A percentile compares a stretch with the other conserved stretches of the same genome.
phyloP scores from a whole-genome alignment of 2,888 invertebrate genomes.

The Polietes domitor region DNA sequence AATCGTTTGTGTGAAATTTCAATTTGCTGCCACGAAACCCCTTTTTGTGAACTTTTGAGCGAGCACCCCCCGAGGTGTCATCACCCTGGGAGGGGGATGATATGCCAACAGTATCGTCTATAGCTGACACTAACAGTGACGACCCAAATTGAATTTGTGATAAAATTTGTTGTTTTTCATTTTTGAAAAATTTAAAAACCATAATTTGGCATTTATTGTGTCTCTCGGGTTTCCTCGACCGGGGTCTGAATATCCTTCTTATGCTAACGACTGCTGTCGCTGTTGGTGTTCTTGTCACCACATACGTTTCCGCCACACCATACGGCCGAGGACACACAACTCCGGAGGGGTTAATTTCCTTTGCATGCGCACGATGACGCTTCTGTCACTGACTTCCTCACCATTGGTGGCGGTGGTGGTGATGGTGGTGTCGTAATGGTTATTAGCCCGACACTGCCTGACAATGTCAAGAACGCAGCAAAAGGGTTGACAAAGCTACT shows the following conservation, averaged over 20 bases:
- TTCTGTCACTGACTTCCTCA: conserved; percentile 58
- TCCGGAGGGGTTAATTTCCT: conserved; percentile 54
- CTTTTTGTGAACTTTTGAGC: conserved; percentile 14
- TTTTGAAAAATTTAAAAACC: conserved; percentile 55
- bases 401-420: conserved; percentile 55
- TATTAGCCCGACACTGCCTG: conserved; percentile 54
- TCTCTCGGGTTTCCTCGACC: not conserved
- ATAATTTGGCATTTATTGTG: conserved; percentile 64
- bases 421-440: conserved; percentile 42
- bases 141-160: conserved; percentile 55
- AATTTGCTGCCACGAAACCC: conserved; percentile 41
- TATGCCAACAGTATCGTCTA: not conserved
- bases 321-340: not conserved
- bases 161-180: conserved; percentile 40
- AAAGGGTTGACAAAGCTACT: conserved; percentile 44
- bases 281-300: conserved; percentile 36
- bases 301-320: conserved; percentile 55
- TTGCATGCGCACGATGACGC: conserved; percentile 42
- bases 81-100: not conserved
- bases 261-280: conserved; percentile 18
- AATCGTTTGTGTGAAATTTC: not conserved
- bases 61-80: conserved; percentile 58
- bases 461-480: conserved; percentile 46
- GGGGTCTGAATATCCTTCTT: conserved; percentile 25
- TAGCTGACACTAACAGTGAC: not conserved